These are phyloP conservation scores for Periophthalmus modestus DNA, from an alignment of 2,113 vertebrate species.

Conservation along the genomic window DNA sequence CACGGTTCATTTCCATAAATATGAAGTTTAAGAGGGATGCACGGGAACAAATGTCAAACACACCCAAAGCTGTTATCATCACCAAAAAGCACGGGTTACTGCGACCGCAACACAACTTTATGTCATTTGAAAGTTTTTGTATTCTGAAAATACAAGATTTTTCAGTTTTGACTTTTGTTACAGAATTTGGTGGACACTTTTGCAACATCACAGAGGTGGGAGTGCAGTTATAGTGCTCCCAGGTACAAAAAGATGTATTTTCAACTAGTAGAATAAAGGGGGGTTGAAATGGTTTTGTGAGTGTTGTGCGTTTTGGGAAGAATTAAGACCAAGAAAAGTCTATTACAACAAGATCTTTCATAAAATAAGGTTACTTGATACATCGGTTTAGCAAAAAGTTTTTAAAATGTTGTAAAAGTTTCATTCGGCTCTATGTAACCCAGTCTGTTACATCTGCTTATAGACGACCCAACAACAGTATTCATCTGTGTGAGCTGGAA, in stretches of 20 bases:
- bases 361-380: no score
- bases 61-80: slow-evolving; percentile 11
- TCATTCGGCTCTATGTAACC: no score
- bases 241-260: background rate
- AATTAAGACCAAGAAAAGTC: background rate
- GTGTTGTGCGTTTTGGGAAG: background rate
- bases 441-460: no score
- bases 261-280: background rate
- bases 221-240: background rate
- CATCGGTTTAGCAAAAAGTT: no score
- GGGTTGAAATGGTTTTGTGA: no score
- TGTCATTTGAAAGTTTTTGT: background rate
- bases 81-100: background rate
- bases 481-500: no score
- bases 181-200: background rate
- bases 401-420: no score
- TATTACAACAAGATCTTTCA: no score
- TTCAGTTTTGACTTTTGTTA: background rate
- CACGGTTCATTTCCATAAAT: slow-evolving; percentile 28
- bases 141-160: background rate
- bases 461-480: no score
- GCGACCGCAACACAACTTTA: background rate
- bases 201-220: background rate
- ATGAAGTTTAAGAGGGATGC: slow-evolving; percentile 13
- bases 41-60: slow-evolving; percentile 2